These are phyloP conservation scores for Protonibea diacanthus DNA, from an alignment of 2,797 vertebrate species.

Conservation along the genomic window DNA sequence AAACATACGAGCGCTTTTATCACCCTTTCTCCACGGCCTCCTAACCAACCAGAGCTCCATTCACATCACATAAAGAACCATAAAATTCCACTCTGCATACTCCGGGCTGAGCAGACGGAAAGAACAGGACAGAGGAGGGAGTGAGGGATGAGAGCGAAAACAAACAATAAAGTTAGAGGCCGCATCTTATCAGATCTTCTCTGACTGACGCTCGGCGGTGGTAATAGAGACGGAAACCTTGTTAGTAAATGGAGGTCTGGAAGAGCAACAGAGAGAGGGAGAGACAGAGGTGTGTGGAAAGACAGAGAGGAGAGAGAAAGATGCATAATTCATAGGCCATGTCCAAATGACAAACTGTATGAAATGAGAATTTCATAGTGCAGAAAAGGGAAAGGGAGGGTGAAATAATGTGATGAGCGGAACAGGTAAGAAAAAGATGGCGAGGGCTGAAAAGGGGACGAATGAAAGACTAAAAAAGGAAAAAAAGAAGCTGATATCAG, in stretches of 20 bases:
- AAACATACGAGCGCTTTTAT: constrained; percentile 57
- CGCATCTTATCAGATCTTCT: constrained; percentile 90
- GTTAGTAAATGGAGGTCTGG: constrained; percentile 89
- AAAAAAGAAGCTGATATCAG: constrained; percentile 79
- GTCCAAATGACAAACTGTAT: constrained; percentile 91
- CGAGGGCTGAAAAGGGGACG: constrained; percentile 17
- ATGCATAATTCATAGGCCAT: constrained; percentile 92
- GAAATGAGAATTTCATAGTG: constrained; percentile 94
- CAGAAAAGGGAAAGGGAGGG: constrained; percentile 54
- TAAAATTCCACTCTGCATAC: constrained; percentile 80
- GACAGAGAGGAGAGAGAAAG: constrained; percentile 16
- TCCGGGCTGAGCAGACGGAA: constrained; percentile 63
- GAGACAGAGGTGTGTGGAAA: not conserved
- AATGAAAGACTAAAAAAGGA: constrained; percentile 83
- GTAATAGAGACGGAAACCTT: constrained; percentile 92
- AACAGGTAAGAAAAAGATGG: constrained; percentile 49
- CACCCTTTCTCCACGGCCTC: constrained; percentile 50
- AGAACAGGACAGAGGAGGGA: constrained; percentile 49
- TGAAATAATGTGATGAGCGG: constrained; percentile 49
- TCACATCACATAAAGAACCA: constrained; percentile 75
- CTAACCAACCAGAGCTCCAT: constrained; percentile 68
- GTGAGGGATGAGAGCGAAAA: constrained; percentile 79
- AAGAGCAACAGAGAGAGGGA: constrained; percentile 82
- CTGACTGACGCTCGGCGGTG: constrained; percentile 89
- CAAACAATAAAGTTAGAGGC: constrained; percentile 91